Evolutionary conservation across 1,140 invertebrate species (phyloP), one percentile per base, ranked within the genome.

Genomic region (Dendrolimus punctatus): DNA sequence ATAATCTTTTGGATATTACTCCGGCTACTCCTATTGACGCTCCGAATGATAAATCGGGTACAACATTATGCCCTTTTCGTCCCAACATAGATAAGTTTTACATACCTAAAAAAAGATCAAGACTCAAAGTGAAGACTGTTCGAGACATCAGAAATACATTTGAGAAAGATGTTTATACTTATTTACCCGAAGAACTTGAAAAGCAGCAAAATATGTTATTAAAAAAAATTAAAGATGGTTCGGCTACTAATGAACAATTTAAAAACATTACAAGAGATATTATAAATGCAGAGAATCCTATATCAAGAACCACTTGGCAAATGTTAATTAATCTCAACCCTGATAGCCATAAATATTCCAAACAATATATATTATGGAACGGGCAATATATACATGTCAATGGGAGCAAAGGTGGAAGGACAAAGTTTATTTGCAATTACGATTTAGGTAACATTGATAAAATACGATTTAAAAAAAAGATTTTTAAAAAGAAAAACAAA

Each of bases 321-420:
- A 86, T 86, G 80, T 50, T 85, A 51, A 68, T 62, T 46, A 85
- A 85, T 64, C 58, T 86, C 38, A 86, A 86, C 60, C 78, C 78
- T 10, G 64, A 79, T 43, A 55, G 60, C 5, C 42, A 75, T 46
- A 42, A 36, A 43, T 53, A 77, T 70, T 9, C 73, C 37, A 61
- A 54, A 36, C 83, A 86, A 52, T 81, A 64, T 66, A 60, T 83
- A 52, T 58, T 79, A 49, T 86, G 68, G 67, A 77, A 86, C 62
- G 72, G 76, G 37, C 74, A 71, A 62, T 51, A 47, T 54, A 76
- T 86, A 53, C 71, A 71, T 53, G 47, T 86, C 10, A 80, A 77
- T 58, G 83, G 83, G 6, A 83, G 81, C 57, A 80, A 54, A 56
- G 81, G 83, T 5, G 83, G 83, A 23, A 64, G 60, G 46, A 63